phyloP scores from a whole-genome alignment of 2,888 invertebrate genomes.

The Ceratothoa steindachneri region DNA sequence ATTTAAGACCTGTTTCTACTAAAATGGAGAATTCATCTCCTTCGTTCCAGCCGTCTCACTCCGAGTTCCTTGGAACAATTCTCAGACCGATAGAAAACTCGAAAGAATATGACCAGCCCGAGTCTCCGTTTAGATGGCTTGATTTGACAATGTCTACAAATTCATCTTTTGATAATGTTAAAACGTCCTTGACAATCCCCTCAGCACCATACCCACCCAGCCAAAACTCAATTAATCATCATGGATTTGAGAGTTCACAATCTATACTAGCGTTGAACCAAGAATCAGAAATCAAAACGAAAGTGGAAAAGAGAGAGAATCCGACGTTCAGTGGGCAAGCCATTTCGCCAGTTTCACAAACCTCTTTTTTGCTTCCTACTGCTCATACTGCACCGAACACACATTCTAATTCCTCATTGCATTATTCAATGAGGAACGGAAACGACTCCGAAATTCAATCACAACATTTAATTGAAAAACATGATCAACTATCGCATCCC shows the following conservation, averaged over 20 bases:
- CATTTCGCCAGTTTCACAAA: background rate
- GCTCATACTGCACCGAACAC: background rate
- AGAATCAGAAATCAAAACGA: background rate
- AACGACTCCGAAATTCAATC: background rate
- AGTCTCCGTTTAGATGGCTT: slow-evolving; percentile 4
- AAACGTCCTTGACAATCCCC: background rate
- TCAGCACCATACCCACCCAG: background rate
- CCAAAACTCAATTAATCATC: background rate
- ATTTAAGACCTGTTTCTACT: background rate
- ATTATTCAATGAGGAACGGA: background rate
- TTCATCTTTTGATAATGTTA: background rate
- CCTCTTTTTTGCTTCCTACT: background rate
- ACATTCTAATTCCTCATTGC: background rate
- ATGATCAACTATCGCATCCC: background rate
- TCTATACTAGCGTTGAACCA: background rate
- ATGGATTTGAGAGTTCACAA: background rate
- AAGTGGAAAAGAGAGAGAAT: background rate
- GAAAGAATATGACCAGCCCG: background rate
- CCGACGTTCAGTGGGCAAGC: background rate
- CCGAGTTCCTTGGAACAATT: background rate
- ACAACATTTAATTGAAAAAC: background rate
- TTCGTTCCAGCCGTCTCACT: background rate
- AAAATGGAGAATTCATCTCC: background rate
- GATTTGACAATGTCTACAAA: background rate
- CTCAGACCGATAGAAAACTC: background rate